A percentile compares a stretch with the other conserved stretches of the same genome.
These are phyloP conservation scores for Caloenas nicobarica DNA, from an alignment of 2,113 vertebrate species.

Conservation along the genomic window DNA sequence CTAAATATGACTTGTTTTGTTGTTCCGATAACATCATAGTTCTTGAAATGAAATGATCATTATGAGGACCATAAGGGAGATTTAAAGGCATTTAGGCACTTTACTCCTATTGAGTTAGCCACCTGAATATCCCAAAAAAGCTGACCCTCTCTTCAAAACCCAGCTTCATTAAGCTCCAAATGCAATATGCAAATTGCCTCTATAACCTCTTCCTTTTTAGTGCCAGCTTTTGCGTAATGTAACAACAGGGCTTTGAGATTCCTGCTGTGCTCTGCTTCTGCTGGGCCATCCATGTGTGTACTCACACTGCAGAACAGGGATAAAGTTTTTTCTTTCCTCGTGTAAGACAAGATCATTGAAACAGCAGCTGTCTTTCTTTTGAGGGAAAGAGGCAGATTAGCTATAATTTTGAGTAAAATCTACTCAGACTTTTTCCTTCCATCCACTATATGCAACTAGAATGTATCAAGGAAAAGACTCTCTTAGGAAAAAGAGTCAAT, in stretches of 20 bases:
- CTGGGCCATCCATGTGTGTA: neutral
- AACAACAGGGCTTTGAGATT: neutral
- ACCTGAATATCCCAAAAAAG: neutral
- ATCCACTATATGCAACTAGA: neutral
- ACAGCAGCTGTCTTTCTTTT: neutral
- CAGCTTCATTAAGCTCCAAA: constrained; percentile 15
- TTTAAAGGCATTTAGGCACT: neutral
- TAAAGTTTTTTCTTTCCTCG: neutral
- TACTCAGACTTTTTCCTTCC: neutral
- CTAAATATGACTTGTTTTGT: neutral
- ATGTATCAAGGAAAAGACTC: neutral
- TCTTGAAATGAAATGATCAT: neutral
- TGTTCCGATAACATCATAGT: neutral
- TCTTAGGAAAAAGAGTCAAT: neutral
- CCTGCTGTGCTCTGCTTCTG: neutral
- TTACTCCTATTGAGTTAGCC: neutral
- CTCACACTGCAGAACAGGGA: neutral
- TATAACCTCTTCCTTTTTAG: neutral
- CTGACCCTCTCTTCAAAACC: neutral
- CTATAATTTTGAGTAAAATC: neutral
- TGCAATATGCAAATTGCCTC: neutral
- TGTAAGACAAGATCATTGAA: neutral
- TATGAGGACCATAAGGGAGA: neutral
- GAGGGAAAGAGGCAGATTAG: neutral
- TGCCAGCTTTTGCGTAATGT: constrained; percentile 29